These are phyloP conservation scores for Xanthorhoe spadicearia DNA, from an alignment of 2,888 invertebrate species.

Conservation along the genomic window DNA sequence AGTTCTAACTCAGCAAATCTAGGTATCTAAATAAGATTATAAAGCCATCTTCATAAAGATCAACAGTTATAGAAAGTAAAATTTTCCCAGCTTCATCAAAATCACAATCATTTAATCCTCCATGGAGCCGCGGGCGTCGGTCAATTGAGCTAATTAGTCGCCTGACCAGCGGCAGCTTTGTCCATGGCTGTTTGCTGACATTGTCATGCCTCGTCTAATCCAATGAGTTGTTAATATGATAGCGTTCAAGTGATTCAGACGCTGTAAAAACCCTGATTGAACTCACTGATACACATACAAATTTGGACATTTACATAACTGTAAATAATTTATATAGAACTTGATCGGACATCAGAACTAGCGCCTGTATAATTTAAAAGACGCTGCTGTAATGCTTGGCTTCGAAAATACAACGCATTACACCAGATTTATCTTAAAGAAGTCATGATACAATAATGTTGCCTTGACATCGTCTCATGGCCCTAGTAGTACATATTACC, in stretches of 20 bases:
- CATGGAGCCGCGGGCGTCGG: slow-evolving; percentile 38
- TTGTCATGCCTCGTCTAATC: slow-evolving; percentile 25
- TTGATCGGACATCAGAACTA: not conserved
- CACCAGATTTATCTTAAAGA: not conserved
- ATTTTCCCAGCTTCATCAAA: slow-evolving; percentile 41
- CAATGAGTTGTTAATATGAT: slow-evolving; percentile 21
- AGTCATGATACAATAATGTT: slow-evolving; percentile 9
- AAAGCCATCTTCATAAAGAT: not conserved
- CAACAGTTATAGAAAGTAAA: not conserved
- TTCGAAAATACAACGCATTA: not conserved
- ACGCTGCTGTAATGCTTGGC: not conserved
- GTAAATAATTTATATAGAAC: no score
- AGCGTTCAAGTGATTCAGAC: slow-evolving; percentile 5
- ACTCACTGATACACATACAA: slow-evolving; percentile 3
- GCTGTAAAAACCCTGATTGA: slow-evolving; percentile 13
- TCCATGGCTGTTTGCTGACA: slow-evolving; percentile 15
- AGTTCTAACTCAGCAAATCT: no score
- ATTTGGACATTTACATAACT: not conserved
- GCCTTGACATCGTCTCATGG: slow-evolving; percentile 27
- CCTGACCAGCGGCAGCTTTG: slow-evolving; percentile 35
- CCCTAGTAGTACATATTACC: slow-evolving; percentile 10
- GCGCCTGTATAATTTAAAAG: not conserved
- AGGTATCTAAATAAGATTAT: not conserved
- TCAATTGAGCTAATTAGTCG: slow-evolving; percentile 45
- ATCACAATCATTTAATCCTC: slow-evolving; percentile 39